Evolutionary conservation across 2,888 invertebrate genomes (phyloP).

Genomic region (Drosophila niveifrons): DNA sequence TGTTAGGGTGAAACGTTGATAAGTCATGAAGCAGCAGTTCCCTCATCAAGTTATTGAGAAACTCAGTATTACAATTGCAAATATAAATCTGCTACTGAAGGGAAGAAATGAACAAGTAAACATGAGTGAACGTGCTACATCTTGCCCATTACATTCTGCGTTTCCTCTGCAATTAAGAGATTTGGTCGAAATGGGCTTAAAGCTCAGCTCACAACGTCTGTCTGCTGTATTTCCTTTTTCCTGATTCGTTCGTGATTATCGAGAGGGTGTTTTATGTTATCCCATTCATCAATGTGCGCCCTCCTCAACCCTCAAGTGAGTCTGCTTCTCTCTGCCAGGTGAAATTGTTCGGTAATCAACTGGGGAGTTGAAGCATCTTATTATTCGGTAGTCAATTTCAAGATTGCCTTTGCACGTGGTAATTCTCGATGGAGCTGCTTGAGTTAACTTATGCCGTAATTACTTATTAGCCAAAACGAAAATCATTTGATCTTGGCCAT

Average conservation of each 20-base stretch:
- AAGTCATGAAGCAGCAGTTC: background rate
- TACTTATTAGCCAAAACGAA: conserved; percentile 39
- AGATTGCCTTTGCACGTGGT: conserved; percentile 62
- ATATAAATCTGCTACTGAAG: conserved; percentile 18
- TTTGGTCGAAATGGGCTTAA: conserved; percentile 37
- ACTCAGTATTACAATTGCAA: conserved; percentile 30
- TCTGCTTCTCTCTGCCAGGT: conserved; percentile 44
- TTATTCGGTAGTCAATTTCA: conserved; percentile 62
- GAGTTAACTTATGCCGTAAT: conserved; percentile 30
- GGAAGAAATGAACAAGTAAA: conserved; percentile 4
- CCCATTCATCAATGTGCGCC: conserved; percentile 59
- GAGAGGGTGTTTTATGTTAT: conserved; percentile 28
- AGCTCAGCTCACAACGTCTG: conserved; percentile 17
- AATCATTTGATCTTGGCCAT: conserved; percentile 35
- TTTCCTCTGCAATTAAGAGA: conserved; percentile 66
- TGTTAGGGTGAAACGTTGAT: background rate
- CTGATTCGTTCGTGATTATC: conserved; percentile 33
- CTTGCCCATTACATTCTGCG: conserved; percentile 57
- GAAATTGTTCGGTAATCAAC: conserved; percentile 61
- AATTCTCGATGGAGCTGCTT: conserved; percentile 47
- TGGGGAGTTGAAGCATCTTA: conserved; percentile 59
- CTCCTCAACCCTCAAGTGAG: conserved; percentile 42
- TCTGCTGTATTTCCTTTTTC: conserved; percentile 52
- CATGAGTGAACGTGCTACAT: conserved; percentile 14
- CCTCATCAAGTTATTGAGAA: background rate